Evolutionary conservation across 2,113 vertebrate genomes (phyloP), one percentile per base, ranked within the genome.

Genomic region (Merops nubicus): DNA sequence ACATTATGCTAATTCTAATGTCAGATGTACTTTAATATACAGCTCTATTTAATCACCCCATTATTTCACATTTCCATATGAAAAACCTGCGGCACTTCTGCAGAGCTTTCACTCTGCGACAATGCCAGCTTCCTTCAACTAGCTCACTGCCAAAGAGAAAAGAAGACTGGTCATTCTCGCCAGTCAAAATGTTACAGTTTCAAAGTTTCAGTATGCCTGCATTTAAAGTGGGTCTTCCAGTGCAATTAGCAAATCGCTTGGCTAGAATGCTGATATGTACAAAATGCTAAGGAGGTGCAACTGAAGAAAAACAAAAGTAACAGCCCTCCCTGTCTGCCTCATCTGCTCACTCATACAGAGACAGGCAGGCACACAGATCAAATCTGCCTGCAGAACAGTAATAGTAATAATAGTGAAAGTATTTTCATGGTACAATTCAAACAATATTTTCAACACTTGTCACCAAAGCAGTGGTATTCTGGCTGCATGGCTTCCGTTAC

Each of bases 1-100:
- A 99, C 99, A 99, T 99, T 99, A 99, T 99, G 99, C 99, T 99
- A 99, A 99, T 99, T 99, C 99, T 99, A 99, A 99, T 99, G 99
- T 99, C 99, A 99, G 99, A 99, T 99, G 99, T 99, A 99, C 99
- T 99, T 99, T 99, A 99, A 99, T 99, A 99, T 99, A 99, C 99
- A 99, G 99, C 99, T 99, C 99, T 99, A 99, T 99, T 99, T 99
- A 99, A 99, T 99, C 99, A 99, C 99, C 99, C 99, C 99, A 99
- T 99, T 99, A 99, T 99, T 99, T 99, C 99, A 99, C 99, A 99
- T 99, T 99, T 99, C 99, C 99, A 99, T 99, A 99, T 99, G 98
- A 98, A 99, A 99, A 99, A 98, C 98, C 98, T 97, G 98, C 98
- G 97, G 98, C 98, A 97, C 98, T 98, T 98, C 97, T 97, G 97